phyloP scores from a whole-genome alignment of 2,888 invertebrate species.

The Rhingia rostrata region DNA sequence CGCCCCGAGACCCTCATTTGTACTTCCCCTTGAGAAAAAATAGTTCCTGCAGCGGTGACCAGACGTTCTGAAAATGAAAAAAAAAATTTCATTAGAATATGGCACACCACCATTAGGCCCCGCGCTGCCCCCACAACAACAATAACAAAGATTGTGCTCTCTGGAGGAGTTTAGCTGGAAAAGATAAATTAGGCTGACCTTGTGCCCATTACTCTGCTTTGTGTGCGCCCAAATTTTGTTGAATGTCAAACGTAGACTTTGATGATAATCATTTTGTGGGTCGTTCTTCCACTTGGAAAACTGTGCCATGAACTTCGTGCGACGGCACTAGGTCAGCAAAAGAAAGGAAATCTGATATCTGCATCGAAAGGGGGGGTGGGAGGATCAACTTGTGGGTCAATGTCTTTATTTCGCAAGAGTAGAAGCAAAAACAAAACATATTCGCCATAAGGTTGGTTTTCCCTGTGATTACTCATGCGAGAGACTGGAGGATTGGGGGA shows the following conservation, averaged over 20 bases:
- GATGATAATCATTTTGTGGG: neutral
- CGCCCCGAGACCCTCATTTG: neutral
- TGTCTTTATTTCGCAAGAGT: no score
- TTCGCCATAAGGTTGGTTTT: constrained; percentile 12
- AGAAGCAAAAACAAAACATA: neutral
- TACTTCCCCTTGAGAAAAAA: constrained; percentile 24
- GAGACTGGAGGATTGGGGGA: constrained; percentile 1
- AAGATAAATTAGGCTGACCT: constrained; percentile 32
- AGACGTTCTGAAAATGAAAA: neutral
- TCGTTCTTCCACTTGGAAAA: constrained; percentile 1
- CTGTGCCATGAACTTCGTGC: constrained; percentile 45
- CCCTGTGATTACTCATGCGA: constrained; percentile 44
- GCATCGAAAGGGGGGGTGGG: no score
- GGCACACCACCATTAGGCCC: neutral
- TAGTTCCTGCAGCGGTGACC: constrained; percentile 24
- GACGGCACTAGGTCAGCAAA: constrained; percentile 31
- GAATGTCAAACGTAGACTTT: constrained; percentile 17
- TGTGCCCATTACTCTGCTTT: constrained; percentile 60
- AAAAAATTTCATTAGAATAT: constrained; percentile 34
- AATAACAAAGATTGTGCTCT: constrained; percentile 4
- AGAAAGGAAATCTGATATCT: constrained; percentile 8
- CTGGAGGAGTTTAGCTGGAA: neutral
- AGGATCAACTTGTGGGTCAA: no score
- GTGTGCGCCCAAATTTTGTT: constrained; percentile 18
- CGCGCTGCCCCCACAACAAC: neutral